phyloP scores from a whole-genome alignment of 2,888 invertebrate genomes.

The Cryptophagus acutangulus region DNA sequence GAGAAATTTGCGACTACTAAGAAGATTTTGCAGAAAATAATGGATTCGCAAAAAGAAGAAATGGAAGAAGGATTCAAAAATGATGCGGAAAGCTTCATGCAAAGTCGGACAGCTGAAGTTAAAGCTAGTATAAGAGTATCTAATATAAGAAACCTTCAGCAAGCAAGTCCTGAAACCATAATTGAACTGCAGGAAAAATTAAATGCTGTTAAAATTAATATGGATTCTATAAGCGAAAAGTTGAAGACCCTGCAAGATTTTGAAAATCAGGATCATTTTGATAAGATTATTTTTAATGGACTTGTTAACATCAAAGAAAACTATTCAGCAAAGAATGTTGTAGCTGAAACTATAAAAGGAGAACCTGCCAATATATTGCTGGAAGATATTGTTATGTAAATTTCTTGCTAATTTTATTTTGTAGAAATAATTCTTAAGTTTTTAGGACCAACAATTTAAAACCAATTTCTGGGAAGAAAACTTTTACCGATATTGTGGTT shows the following conservation, averaged over 20 bases:
- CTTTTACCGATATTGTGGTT: conserved; percentile 34
- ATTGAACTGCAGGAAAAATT: not conserved
- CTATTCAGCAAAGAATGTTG: conserved; percentile 33
- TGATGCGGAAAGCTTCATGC: conserved; percentile 19
- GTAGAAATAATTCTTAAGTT: conserved; percentile 13
- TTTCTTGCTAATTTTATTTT: conserved; percentile 9
- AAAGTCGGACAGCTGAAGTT: too few relatives aligned
- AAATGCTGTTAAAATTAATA: not conserved
- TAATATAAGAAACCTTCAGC: too few relatives aligned
- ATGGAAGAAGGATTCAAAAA: conserved; percentile 22
- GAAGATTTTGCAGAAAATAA: conserved; percentile 18
- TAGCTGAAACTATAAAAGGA: conserved; percentile 37
- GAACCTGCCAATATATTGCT: conserved; percentile 34
- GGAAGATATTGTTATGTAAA: conserved; percentile 34
- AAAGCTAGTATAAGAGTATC: too few relatives aligned
- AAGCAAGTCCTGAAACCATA: not conserved
- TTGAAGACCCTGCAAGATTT: not conserved
- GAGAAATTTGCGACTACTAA: conserved; percentile 17
- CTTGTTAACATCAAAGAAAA: conserved; percentile 36
- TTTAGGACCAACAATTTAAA: conserved; percentile 30
- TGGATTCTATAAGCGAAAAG: not conserved
- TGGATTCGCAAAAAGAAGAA: conserved; percentile 13
- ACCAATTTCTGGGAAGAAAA: conserved; percentile 34
- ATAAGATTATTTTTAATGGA: conserved; percentile 40
- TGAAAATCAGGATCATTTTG: not conserved